These are phyloP conservation scores for Philereme vetulata DNA, from an alignment of 2,888 invertebrate species.

Conservation along the genomic window DNA sequence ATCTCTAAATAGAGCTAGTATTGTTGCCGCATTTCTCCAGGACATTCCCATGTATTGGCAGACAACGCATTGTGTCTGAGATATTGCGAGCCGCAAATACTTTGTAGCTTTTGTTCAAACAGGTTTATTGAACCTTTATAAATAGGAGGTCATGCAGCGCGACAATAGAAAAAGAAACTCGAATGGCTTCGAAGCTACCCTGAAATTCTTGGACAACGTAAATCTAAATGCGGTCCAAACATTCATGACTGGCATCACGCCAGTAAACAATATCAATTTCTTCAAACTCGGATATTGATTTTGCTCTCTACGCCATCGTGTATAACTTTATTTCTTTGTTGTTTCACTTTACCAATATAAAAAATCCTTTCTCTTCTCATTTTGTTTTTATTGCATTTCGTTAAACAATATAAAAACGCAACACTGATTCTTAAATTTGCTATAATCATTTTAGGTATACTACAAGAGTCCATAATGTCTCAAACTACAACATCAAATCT, in stretches of 20 bases:
- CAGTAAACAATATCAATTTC: constrained; percentile 70
- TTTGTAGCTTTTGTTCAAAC: constrained; percentile 1
- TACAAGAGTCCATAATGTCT: constrained; percentile 62
- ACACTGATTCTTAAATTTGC: constrained; percentile 19
- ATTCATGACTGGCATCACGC: constrained; percentile 63
- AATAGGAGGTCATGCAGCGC: constrained; percentile 1
- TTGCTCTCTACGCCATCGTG: constrained; percentile 53
- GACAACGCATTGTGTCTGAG: constrained; percentile 14
- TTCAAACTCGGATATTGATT: constrained; percentile 60
- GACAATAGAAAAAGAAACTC: constrained; percentile 22
- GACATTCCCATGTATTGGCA: constrained; percentile 17
- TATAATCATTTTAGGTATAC: constrained; percentile 51
- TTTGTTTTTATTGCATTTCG: not conserved
- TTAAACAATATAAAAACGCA: not conserved
- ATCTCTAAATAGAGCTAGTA: constrained; percentile 28
- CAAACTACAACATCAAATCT: constrained; percentile 59
- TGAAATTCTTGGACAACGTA: constrained; percentile 61
- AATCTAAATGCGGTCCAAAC: constrained; percentile 73
- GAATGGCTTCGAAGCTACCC: constrained; percentile 40
- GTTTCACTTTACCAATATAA: constrained; percentile 36
- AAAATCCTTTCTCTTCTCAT: constrained; percentile 28
- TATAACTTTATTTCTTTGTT: constrained; percentile 50
- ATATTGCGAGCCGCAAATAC: constrained; percentile 1
- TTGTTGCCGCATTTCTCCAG: constrained; percentile 26
- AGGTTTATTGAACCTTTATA: constrained; percentile 13